A percentile compares a stretch with the other conserved stretches of the same genome.
Evolutionary conservation across 2,888 invertebrate genomes (phyloP).

Genomic region (Drosophila leonis): DNA sequence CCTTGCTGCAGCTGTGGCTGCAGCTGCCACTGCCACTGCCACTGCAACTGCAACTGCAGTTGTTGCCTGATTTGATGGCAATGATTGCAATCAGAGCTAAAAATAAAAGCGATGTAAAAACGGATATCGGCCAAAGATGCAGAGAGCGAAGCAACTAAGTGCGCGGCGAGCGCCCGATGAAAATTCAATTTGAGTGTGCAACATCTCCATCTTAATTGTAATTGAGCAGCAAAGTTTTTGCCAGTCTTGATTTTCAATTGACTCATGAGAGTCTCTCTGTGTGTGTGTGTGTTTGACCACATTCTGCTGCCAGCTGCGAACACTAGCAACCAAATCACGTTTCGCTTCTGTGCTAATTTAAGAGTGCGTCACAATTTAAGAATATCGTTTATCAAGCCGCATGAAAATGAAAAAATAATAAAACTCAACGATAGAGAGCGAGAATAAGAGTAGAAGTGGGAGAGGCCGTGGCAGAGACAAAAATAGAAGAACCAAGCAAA

Average conservation of each 20-base stretch:
- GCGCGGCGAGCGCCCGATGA: conserved; percentile 51
- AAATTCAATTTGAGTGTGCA: conserved; percentile 79
- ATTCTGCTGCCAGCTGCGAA: conserved; percentile 2
- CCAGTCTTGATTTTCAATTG: conserved; percentile 77
- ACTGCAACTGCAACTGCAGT: conserved; percentile 36
- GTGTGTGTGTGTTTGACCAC: conserved; percentile 13
- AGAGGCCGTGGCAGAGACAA: not conserved
- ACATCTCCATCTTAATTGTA: conserved; percentile 81
- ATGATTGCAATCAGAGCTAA: conserved; percentile 79
- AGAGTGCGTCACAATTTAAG: conserved; percentile 48
- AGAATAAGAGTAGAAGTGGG: not conserved
- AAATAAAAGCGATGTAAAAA: conserved; percentile 64
- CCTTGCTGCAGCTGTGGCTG: not conserved
- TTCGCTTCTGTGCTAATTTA: conserved; percentile 61
- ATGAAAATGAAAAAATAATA: conserved; percentile 45
- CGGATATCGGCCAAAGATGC: conserved; percentile 59
- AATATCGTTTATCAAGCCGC: conserved; percentile 31
- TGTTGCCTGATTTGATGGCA: conserved; percentile 77
- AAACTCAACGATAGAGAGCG: not conserved
- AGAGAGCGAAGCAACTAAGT: conserved; percentile 27
- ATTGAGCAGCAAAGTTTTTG: conserved; percentile 78
- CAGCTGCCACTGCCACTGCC: not conserved
- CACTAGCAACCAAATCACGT: conserved; percentile 65
- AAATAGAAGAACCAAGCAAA: conserved; percentile 23
- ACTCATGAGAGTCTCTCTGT: conserved; percentile 35